phyloP scores from a whole-genome alignment of 2,113 vertebrate genomes.

The Pollimyrus isidori region DNA sequence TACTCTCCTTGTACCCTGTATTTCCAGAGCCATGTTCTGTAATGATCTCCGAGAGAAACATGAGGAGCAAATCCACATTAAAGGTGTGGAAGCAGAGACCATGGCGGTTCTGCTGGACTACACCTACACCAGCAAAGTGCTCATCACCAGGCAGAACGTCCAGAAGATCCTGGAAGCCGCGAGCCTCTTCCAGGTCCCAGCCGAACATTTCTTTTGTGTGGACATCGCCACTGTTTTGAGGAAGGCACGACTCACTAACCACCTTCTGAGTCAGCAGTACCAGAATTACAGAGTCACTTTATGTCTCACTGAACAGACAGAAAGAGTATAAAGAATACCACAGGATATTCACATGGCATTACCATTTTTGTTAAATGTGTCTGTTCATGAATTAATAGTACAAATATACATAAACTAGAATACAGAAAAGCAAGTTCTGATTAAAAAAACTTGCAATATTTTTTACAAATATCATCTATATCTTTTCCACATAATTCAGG shows the following conservation, averaged over 20 bases:
- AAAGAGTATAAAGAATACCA: neutral
- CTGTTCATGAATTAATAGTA: neutral
- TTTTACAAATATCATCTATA: neutral
- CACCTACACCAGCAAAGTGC: constrained; percentile 84
- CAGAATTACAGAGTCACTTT: neutral
- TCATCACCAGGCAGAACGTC: constrained; percentile 85
- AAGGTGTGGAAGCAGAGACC: constrained; percentile 79
- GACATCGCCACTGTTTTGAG: neutral
- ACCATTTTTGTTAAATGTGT: neutral
- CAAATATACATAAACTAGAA: neutral
- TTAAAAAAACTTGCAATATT: neutral
- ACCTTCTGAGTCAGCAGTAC: neutral
- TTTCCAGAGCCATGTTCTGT: constrained; percentile 91
- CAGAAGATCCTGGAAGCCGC: constrained; percentile 86
- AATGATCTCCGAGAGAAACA: constrained; percentile 86
- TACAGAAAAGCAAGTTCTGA: neutral
- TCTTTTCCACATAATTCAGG: neutral
- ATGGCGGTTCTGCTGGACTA: constrained; percentile 87
- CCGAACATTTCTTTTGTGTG: neutral
- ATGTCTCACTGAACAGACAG: neutral
- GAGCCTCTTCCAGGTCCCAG: constrained; percentile 85
- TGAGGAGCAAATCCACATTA: constrained; percentile 80
- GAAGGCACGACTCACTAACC: neutral
- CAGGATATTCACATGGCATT: neutral
- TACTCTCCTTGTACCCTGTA: neutral